Conservation (phyloP, 2,888 invertebrate genomes). For the Gisinianus flammeolus region DNA sequence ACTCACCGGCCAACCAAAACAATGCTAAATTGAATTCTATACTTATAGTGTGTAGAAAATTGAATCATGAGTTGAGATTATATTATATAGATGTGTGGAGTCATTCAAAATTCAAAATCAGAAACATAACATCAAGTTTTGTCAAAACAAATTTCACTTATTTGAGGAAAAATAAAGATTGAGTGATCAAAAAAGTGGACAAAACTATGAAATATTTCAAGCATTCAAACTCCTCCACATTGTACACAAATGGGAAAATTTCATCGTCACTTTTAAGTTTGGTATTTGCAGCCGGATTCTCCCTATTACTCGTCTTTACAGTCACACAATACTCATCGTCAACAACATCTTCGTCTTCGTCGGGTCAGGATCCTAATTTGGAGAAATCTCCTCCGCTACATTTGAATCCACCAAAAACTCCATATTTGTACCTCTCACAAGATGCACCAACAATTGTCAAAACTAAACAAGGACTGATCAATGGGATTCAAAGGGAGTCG, state of each 20-base stretch:
- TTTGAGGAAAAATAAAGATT: too few species aligned
- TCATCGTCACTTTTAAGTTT: background rate
- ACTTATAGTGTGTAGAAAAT: too few species aligned
- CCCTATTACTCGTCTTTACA: background rate
- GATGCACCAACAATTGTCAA: background rate
- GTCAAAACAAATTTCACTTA: too few species aligned
- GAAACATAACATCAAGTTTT: too few species aligned
- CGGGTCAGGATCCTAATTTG: too few species aligned
- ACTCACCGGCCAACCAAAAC: too few species aligned
- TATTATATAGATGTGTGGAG: too few species aligned
- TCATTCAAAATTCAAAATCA: too few species aligned
- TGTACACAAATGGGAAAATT: background rate
- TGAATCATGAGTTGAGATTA: too few species aligned
- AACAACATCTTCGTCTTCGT: too few species aligned
- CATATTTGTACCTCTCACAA: background rate
- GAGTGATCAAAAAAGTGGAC: too few species aligned
- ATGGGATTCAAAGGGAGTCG: constrained; percentile 26
- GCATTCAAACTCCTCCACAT: background rate
- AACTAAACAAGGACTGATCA: constrained; percentile 23
- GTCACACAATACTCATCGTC: background rate
- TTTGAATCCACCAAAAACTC: background rate
- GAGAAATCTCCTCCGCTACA: background rate
- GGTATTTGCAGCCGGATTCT: background rate
- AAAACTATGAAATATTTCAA: background rate
- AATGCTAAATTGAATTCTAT: too few species aligned